Conservation (phyloP, 2,113 vertebrate species). For the Anseranas semipalmata region DNA sequence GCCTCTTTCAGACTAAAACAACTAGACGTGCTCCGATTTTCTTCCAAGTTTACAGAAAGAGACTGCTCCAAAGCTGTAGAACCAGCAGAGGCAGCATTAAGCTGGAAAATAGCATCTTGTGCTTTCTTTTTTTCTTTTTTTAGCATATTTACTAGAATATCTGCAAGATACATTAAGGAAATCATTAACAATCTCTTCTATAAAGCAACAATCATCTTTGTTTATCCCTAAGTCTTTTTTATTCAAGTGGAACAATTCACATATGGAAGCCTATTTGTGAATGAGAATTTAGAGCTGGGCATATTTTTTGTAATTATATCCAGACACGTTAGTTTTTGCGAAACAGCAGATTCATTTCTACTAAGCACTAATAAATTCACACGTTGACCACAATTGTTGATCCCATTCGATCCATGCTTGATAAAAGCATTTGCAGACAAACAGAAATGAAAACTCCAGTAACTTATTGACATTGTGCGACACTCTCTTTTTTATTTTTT, state of each 20-base stretch:
- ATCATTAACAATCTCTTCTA: background rate
- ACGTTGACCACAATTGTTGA: background rate
- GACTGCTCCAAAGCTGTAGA: background rate
- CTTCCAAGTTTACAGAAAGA: background rate
- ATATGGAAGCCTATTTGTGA: background rate
- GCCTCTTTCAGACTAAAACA: background rate
- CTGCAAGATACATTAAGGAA: conserved; percentile 78
- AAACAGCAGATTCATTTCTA: background rate
- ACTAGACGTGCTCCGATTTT: background rate
- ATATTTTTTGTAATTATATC: background rate
- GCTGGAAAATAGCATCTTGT: conserved; percentile 71
- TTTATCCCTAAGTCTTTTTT: background rate
- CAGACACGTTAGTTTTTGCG: background rate
- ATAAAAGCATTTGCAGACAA: background rate
- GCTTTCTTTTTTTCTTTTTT: conserved; percentile 89
- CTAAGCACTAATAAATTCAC: background rate
- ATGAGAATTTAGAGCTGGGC: background rate
- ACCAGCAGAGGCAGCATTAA: conserved; percentile 5
- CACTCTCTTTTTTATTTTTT: background rate
- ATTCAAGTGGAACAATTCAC: background rate
- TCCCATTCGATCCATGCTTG: background rate
- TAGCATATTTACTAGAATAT: conserved; percentile 89
- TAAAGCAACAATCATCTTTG: background rate
- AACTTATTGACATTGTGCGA: background rate
- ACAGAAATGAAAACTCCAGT: background rate